Conservation (phyloP, 1,140 invertebrate species). For the Teleogryllus occipitalis region DNA sequence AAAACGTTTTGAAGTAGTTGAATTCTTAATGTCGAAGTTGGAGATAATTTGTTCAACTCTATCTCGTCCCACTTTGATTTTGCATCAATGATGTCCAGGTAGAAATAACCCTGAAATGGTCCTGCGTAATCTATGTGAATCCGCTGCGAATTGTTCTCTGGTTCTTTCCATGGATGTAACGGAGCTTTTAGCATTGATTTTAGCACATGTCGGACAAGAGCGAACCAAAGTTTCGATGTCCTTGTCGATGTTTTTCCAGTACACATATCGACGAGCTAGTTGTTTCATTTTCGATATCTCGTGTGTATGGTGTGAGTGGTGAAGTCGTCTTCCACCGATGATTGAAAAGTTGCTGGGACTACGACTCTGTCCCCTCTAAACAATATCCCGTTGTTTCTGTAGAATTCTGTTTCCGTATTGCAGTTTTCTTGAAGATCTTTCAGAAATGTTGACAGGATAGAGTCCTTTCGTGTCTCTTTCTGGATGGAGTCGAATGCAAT, state of each 20-base stretch:
- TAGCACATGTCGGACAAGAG: neutral
- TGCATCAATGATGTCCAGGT: slow-evolving; percentile 28
- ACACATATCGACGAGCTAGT: neutral
- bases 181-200: slow-evolving; percentile 22
- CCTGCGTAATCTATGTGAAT: slow-evolving; percentile 43
- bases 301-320: neutral
- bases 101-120: slow-evolving; percentile 34
- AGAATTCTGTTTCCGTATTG: neutral
- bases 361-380: neutral
- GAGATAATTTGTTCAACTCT: neutral
- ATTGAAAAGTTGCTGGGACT: neutral
- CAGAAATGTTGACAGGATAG: neutral
- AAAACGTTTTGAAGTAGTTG: neutral
- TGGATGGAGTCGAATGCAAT: no score
- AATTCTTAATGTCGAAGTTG: neutral
- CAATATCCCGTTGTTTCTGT: neutral
- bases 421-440: neutral
- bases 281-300: neutral
- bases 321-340: neutral
- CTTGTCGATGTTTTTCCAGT: neutral
- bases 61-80: neutral
- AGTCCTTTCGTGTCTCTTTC: no score
- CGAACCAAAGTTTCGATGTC: neutral
- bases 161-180: slow-evolving; percentile 32
- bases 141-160: slow-evolving; percentile 37